Evolutionary conservation across 2,113 vertebrate species (phyloP), one percentile per base, ranked within the genome.

Genomic region (Hippolais icterina): DNA sequence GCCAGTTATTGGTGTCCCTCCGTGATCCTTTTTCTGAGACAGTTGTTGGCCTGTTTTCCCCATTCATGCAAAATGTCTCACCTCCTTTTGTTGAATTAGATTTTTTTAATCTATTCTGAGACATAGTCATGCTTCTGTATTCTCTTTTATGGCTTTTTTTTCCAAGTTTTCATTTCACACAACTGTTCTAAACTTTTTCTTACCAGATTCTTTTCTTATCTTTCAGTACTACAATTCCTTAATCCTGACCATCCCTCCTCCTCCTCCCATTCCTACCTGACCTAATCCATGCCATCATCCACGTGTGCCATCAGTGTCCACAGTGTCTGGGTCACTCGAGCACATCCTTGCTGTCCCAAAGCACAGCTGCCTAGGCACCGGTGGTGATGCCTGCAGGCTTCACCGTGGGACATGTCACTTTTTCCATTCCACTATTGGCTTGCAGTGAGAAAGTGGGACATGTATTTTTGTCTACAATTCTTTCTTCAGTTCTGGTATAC

Each of bases 271-370:
- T 90, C 31, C 17, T 35, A 10, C 15, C 33, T 70, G 84, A 42
- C 35, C 12, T 42, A 39, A 59, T 78, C 12, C 3, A 5, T 23
- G 8, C 10, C 28, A 39, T 31, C 31, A 41, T 28, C 20, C 24
- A 33, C 5, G 6, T 13, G 21, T n/a, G 56, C 64, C 25, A 2
- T 33, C 0, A 0, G 5, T 46, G 35, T 19, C 42, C 22, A 5
- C 22, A 49, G 19, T n/a, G 27, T 23, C 8, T 5, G 31, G 28
- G 28, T 57, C 18, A 12, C 59, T 57, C 1, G 1, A 3, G 54
- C 27, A 29, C 22, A 5, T 35, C 44, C 15, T 4, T 79, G 41
- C 16, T 79, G 21, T 39, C 33, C 66, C 33, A 35, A n/a, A 71
- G 24, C 78, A 47, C 11, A 1, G 16, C 28, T 89, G n/a, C 37